phyloP scores from a whole-genome alignment of 2,888 invertebrate genomes.

The Morpho achilles region DNA sequence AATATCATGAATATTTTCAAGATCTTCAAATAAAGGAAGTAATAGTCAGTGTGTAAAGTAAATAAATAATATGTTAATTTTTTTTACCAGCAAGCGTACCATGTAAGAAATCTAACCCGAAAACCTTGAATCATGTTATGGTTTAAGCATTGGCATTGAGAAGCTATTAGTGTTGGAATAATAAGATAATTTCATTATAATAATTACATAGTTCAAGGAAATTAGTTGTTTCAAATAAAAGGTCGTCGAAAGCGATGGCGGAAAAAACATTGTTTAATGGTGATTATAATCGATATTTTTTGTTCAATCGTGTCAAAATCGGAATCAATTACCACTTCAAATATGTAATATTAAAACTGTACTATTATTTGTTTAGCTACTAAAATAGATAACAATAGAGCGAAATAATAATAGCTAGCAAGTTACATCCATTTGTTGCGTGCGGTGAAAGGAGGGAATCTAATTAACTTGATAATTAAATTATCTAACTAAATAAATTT shows the following conservation, averaged over 20 bases:
- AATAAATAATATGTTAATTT: no score
- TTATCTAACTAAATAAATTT: no score
- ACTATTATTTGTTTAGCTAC: no score
- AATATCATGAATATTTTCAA: no score
- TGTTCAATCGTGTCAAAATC: neutral
- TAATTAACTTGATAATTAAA: no score
- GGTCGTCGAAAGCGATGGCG: constrained; percentile 1
- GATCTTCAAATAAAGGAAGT: no score
- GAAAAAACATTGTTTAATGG: constrained; percentile 3
- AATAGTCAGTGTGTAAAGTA: no score
- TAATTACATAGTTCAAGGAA: constrained; percentile 9
- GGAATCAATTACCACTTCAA: neutral
- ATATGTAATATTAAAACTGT: no score
- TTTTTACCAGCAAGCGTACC: neutral
- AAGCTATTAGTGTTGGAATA: constrained; percentile 7
- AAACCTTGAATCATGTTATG: constrained; percentile 22
- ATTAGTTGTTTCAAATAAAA: constrained; percentile 7
- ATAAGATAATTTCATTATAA: constrained; percentile 5
- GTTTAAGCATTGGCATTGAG: constrained; percentile 7
- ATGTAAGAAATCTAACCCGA: constrained; percentile 11
- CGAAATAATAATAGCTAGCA: no score
- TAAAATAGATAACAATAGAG: no score
- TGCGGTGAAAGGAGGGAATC: no score
- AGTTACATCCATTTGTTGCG: no score
- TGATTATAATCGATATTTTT: neutral